These are phyloP conservation scores for Anser brachyrhynchus DNA, from an alignment of 2,113 vertebrate genomes.

Conservation along the genomic window DNA sequence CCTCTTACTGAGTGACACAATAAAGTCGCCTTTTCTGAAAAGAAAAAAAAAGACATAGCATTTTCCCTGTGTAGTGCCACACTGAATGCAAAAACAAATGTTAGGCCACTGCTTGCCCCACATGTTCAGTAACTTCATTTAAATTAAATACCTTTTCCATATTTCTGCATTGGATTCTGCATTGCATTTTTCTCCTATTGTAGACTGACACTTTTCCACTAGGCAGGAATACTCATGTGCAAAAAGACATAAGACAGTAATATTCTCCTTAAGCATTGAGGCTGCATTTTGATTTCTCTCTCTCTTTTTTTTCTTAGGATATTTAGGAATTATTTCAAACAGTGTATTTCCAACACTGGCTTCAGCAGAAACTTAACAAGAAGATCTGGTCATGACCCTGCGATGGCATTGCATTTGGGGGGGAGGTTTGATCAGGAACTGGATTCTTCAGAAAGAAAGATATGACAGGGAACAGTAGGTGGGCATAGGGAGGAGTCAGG, in stretches of 20 bases:
- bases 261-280: conserved; percentile 72
- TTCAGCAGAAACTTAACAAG: conserved; percentile 74
- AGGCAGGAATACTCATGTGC: conserved; percentile 79
- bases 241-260: conserved; percentile 75
- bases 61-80: conserved; percentile 73
- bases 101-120: conserved; percentile 62
- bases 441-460: conserved; percentile 86
- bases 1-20: conserved; percentile 61
- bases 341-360: conserved; percentile 75
- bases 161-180: conserved; percentile 73
- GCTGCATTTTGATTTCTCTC: conserved; percentile 75
- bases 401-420: conserved; percentile 80
- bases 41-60: conserved; percentile 60
- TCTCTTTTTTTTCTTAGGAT: conserved; percentile 58
- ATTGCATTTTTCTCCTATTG: conserved; percentile 68
- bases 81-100: conserved; percentile 74
- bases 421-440: conserved; percentile 76
- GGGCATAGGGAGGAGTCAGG: conserved; percentile 73
- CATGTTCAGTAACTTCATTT: conserved; percentile 63
- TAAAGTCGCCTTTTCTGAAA: conserved; percentile 51
- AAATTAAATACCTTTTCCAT: conserved; percentile 66
- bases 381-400: conserved; percentile 74
- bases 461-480: conserved; percentile 77
- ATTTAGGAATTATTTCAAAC: conserved; percentile 73
- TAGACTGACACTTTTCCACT: conserved; percentile 74